These are phyloP conservation scores for Oncorhynchus clarkii DNA, from an alignment of 2,113 vertebrate species.

Conservation along the genomic window DNA sequence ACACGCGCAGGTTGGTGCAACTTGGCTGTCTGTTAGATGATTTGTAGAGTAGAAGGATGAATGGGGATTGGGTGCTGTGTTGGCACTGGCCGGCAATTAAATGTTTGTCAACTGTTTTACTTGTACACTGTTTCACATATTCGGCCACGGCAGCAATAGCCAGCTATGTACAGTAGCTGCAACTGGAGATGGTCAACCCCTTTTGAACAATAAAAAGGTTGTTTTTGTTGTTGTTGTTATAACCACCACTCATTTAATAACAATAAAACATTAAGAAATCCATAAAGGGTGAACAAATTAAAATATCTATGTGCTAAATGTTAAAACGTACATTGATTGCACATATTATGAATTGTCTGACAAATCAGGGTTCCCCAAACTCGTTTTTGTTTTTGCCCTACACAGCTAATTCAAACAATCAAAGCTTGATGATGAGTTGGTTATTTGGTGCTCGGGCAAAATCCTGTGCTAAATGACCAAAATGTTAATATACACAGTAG, in stretches of 20 bases:
- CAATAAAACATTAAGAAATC: not conserved
- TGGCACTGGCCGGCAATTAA: not conserved
- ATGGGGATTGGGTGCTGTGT: not conserved
- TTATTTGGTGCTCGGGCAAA: too few species aligned
- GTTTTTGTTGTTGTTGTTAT: slow-evolving; percentile 14
- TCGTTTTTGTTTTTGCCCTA: not conserved
- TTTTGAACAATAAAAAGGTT: not conserved
- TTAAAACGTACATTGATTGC: too few species aligned
- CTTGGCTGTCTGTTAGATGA: slow-evolving; percentile 11
- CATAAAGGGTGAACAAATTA: too few species aligned
- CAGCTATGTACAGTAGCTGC: not conserved
- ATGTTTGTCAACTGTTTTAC: not conserved
- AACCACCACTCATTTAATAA: too few species aligned
- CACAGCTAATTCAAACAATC: too few species aligned
- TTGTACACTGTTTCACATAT: too few species aligned
- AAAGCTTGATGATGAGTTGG: too few species aligned
- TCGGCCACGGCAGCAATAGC: not conserved
- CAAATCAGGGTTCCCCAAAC: not conserved
- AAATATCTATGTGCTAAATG: too few species aligned
- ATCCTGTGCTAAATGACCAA: too few species aligned
- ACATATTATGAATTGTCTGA: too few species aligned
- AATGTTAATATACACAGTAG: too few species aligned
- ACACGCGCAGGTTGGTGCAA: slow-evolving; percentile 31
- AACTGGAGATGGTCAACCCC: not conserved
- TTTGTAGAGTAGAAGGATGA: not conserved